Evolutionary conservation across 2,888 invertebrate genomes (phyloP).

Genomic region (Cremastobaeus sp.): DNA sequence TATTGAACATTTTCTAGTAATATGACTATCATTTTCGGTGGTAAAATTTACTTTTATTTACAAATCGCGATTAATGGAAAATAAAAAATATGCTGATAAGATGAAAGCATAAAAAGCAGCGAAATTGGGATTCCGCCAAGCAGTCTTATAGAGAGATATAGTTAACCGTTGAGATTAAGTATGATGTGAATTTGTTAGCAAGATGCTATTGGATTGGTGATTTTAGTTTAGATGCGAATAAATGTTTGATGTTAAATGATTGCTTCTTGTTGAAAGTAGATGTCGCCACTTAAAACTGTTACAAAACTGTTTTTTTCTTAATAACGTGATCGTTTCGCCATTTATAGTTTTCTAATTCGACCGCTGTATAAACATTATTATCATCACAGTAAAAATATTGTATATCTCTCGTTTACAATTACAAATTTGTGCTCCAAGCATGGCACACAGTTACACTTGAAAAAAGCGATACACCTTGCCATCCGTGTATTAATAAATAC

Average conservation of each 20-base stretch:
- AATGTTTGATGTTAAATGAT: conserved; percentile 64
- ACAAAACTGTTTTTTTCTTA: conserved; percentile 69
- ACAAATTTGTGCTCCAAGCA: conserved; percentile 67
- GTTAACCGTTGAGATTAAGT: conserved; percentile 62
- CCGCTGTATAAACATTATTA: conserved; percentile 78
- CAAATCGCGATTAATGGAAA: conserved; percentile 49
- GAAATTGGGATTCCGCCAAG: conserved; percentile 67
- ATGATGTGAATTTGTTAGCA: conserved; percentile 67
- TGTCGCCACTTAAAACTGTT: conserved; percentile 58
- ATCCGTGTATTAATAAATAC: conserved; percentile 44
- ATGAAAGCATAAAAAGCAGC: conserved; percentile 65
- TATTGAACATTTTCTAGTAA: too few species aligned
- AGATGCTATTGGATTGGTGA: conserved; percentile 65
- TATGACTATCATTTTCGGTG: too few species aligned
- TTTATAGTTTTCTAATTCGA: conserved; percentile 71
- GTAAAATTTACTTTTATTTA: conserved; percentile 10
- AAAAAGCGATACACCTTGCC: conserved; percentile 49
- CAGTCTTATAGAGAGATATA: conserved; percentile 74
- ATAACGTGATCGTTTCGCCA: conserved; percentile 73
- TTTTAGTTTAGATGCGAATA: conserved; percentile 52
- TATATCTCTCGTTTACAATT: conserved; percentile 66
- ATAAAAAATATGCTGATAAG: conserved; percentile 18
- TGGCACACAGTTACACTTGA: conserved; percentile 50
- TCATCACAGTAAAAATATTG: conserved; percentile 79
- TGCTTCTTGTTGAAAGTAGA: conserved; percentile 64